These are phyloP conservation scores for Lontra canadensis DNA, from an alignment of 2,113 vertebrate species.

Conservation along the genomic window DNA sequence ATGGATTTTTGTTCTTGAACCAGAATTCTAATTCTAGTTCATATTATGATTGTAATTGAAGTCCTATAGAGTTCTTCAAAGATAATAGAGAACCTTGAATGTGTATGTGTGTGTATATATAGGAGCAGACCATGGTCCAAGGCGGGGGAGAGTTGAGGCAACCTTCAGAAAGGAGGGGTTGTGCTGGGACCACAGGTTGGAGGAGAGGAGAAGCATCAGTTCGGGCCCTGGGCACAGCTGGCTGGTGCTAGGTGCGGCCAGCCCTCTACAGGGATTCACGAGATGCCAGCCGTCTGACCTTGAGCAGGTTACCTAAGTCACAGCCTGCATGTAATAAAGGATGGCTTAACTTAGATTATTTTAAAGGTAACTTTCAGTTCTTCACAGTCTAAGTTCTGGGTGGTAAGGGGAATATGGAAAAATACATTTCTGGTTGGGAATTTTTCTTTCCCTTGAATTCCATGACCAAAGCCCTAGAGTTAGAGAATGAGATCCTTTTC, in stretches of 20 bases:
- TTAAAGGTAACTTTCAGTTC: not conserved
- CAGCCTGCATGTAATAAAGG: not conserved
- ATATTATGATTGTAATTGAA: not conserved
- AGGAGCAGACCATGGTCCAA: not conserved
- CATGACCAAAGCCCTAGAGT: not conserved
- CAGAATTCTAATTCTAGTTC: not conserved
- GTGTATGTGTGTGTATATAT: not conserved
- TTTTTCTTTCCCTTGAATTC: not conserved
- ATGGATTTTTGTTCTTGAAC: not conserved
- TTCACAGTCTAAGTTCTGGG: not conserved
- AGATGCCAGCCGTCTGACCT: not conserved
- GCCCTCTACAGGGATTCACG: not conserved
- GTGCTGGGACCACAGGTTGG: not conserved
- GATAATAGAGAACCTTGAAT: not conserved
- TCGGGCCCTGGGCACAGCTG: not conserved
- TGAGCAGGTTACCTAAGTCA: not conserved
- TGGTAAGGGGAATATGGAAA: not conserved
- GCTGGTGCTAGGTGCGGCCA: too few species aligned
- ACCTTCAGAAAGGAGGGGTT: not conserved
- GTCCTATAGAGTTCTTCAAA: not conserved
- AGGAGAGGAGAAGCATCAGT: too few species aligned
- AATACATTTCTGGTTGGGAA: not conserved
- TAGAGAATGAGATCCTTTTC: not conserved
- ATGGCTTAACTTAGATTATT: not conserved
- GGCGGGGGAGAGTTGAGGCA: rapidly evolving